Conservation (phyloP, 2,888 invertebrate species). For the Chironomus tentans region DNA sequence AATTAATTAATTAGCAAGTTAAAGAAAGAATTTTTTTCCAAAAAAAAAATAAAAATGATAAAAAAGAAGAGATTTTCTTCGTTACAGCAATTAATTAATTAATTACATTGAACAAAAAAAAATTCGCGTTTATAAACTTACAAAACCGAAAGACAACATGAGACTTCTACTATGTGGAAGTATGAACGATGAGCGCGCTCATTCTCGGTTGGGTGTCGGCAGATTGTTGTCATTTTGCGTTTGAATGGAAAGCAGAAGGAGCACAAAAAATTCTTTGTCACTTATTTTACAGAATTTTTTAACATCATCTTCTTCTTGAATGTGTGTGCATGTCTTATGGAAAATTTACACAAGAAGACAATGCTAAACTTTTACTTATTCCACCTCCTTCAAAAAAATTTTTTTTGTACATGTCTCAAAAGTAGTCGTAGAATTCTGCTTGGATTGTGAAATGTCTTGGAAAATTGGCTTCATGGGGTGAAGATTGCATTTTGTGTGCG, state of each 20-base stretch:
- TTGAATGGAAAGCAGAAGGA: background rate
- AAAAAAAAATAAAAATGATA: background rate
- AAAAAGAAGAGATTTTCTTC: background rate
- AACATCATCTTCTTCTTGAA: too few relatives aligned
- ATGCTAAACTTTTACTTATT: background rate
- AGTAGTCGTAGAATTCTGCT: background rate
- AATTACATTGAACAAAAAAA: background rate
- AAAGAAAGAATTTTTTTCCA: background rate
- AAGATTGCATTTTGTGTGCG: background rate
- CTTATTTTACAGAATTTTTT: too few relatives aligned
- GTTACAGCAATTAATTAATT: background rate
- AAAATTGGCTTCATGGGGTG: background rate
- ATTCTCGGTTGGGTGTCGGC: background rate
- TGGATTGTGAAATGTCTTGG: background rate
- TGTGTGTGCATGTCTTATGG: too few relatives aligned
- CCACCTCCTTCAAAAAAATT: background rate
- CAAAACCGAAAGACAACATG: conserved; percentile 3
- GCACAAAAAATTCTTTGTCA: too few relatives aligned
- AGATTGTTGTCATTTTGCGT: background rate
- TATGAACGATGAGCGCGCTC: background rate
- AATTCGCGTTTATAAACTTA: background rate
- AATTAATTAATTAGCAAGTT: background rate
- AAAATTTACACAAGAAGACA: too few relatives aligned
- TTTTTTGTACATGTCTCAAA: background rate
- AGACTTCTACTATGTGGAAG: background rate